phyloP scores from a whole-genome alignment of 2,113 vertebrate species.

The Dermatemys mawii region DNA sequence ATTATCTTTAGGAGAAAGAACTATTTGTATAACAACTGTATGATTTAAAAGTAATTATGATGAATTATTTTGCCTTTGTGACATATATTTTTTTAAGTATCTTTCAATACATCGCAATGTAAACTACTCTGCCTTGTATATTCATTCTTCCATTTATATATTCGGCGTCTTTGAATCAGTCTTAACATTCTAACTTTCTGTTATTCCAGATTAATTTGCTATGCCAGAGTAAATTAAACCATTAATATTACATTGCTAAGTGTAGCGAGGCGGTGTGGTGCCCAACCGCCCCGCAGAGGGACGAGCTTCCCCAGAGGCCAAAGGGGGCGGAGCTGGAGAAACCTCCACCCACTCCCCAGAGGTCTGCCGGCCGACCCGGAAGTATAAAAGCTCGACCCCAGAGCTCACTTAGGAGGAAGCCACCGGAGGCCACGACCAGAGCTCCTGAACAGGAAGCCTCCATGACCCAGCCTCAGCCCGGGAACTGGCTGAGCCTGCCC shows the following conservation, averaged over 20 bases:
- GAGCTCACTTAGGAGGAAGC: too few species aligned
- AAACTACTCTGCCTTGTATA: conserved; percentile 33
- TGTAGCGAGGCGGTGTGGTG: too few species aligned
- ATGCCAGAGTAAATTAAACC: conserved; percentile 49
- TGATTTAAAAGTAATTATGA: neutral
- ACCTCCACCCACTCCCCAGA: too few species aligned
- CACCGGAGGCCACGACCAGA: too few species aligned
- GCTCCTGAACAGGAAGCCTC: too few species aligned
- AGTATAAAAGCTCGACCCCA: too few species aligned
- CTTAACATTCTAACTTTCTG: conserved; percentile 42
- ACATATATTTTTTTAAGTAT: neutral
- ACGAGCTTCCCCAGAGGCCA: too few species aligned
- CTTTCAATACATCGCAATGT: conserved; percentile 2
- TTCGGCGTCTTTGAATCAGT: conserved; percentile 34
- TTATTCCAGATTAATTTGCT: conserved; percentile 2
- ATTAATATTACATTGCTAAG: conserved; percentile 1
- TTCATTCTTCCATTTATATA: neutral
- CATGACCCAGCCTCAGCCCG: too few species aligned
- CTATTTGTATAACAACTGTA: neutral
- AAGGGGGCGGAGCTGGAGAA: too few species aligned
- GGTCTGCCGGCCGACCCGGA: too few species aligned
- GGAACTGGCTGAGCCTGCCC: too few species aligned
- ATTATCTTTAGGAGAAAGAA: conserved; percentile 2
- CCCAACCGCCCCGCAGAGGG: too few species aligned
- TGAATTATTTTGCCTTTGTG: conserved; percentile 1